Conservation (phyloP, 2,113 vertebrate genomes). For the Calyptomena viridis region DNA sequence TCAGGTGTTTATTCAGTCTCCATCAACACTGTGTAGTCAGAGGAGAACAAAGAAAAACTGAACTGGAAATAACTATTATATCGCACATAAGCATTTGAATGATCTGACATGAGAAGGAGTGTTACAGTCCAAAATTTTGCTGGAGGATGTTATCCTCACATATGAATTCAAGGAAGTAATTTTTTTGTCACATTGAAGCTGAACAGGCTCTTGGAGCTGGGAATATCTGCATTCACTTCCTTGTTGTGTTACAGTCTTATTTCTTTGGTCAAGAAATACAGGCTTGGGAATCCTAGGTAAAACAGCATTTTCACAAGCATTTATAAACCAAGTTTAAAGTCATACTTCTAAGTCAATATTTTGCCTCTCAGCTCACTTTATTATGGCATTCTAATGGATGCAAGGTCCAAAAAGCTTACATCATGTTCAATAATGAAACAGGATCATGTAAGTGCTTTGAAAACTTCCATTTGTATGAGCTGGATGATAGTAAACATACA, state of each 20-base stretch:
- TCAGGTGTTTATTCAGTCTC: not conserved
- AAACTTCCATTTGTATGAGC: not conserved
- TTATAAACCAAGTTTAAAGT: not conserved
- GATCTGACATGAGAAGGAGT: not conserved
- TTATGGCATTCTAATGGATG: not conserved
- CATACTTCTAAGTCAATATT: not conserved
- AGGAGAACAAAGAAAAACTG: not conserved
- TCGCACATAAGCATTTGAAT: not conserved
- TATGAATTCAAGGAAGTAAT: not conserved
- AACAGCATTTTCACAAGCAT: not conserved
- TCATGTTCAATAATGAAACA: not conserved
- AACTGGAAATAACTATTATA: not conserved
- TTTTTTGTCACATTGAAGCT: not conserved
- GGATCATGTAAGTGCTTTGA: fast-evolving
- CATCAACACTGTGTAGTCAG: not conserved
- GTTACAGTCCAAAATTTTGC: not conserved
- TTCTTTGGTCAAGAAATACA: not conserved
- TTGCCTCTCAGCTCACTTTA: not conserved
- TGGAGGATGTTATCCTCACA: not conserved
- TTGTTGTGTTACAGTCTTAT: not conserved
- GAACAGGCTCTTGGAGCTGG: not conserved
- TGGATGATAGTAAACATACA: not conserved
- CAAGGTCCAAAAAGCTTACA: not conserved
- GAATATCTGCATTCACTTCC: not conserved
- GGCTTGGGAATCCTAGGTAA: not conserved